Evolutionary conservation across 53 echinoderm and acorn worm genomes (phyloP), one percentile per base, ranked within the genome.

Genomic region (Paracentrotus lividus): DNA sequence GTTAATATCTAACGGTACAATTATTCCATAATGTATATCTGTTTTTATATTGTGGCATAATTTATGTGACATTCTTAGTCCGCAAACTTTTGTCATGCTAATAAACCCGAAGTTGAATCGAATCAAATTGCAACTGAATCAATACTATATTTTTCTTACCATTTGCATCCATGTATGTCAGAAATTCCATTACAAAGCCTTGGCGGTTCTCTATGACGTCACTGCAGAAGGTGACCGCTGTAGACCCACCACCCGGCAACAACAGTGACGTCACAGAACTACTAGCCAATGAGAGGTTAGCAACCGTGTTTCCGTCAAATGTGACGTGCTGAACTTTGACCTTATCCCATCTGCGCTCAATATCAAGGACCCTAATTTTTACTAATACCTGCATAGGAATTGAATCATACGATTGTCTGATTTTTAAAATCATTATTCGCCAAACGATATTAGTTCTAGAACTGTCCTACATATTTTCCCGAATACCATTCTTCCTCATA

Each of bases 271-370:
- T 88, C 88, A 88, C 88, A 38, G 51, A 53, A 38, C 54, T 56
- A 88, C 88, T 57, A 34, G 56, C 88, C 88, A 88, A 58, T 88
- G 88, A 88, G 88, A 88, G 54, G 40, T 85, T 85, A 0, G 53
- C 58, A 32, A 59, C 88, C 26, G 38, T 55, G 16, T 20, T 55
- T 16, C 36, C 59, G 1, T 34, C 58, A 10, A 32, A 8, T 18
- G 88, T 3, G 0, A 45, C 43, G 40, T 88, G 88, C 1, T 31
- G 54, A 38, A 88, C 38, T 34, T 29, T 29, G 36, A 88, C 53
- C 57, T 34, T 88, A 57, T 88, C 88, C 88, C 88, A 88, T 5
- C 24, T 43, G 12, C 21, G 58, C 26, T 88, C 88, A 31, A 85
- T 26, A 8, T 85, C 51, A 10, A 85, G 51, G 10, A 51, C 16